phyloP scores from a whole-genome alignment of 2,888 invertebrate genomes.

The Cheiracanthium punctorium region DNA sequence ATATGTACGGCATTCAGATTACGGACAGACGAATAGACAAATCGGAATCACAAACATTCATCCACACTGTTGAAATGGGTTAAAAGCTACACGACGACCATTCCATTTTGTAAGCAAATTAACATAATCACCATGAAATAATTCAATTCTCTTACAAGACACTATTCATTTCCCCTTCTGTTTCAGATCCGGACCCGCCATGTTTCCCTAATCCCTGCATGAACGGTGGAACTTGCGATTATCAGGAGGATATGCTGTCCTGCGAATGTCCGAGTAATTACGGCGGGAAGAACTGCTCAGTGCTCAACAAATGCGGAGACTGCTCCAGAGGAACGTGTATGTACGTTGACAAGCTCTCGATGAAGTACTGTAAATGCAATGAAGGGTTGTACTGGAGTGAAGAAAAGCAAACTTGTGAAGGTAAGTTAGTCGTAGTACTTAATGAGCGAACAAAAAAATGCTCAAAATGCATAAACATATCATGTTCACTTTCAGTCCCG shows the following conservation, averaged over 20 bases:
- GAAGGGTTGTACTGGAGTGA: conserved; percentile 29
- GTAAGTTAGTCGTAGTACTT: conserved; percentile 18
- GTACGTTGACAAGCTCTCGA: not conserved
- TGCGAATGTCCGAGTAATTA: conserved; percentile 21
- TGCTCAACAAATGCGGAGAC: conserved; percentile 25
- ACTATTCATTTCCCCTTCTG: too few species aligned
- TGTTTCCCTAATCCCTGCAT: conserved; percentile 52
- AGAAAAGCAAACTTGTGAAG: conserved; percentile 21
- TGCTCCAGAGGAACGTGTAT: conserved; percentile 31
- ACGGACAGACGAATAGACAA: too few species aligned
- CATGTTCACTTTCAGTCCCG: too few species aligned
- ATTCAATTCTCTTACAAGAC: too few species aligned
- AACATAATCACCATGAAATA: too few species aligned
- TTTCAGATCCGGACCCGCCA: conserved; percentile 24
- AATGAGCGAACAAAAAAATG: too few species aligned
- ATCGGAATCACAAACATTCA: too few species aligned
- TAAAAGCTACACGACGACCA: too few species aligned
- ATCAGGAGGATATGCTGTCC: not conserved
- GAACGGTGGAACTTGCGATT: conserved; percentile 20
- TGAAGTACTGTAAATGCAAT: conserved; percentile 38
- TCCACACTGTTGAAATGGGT: too few species aligned
- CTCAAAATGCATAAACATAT: too few species aligned
- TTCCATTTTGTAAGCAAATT: too few species aligned
- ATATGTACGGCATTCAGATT: too few species aligned
- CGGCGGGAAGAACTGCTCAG: conserved; percentile 8